Percentiles rank a stretch among this genome's conserved stretches.
phyloP scores from a whole-genome alignment of 2,888 invertebrate genomes.

The Aporophyla lueneburgensis region DNA sequence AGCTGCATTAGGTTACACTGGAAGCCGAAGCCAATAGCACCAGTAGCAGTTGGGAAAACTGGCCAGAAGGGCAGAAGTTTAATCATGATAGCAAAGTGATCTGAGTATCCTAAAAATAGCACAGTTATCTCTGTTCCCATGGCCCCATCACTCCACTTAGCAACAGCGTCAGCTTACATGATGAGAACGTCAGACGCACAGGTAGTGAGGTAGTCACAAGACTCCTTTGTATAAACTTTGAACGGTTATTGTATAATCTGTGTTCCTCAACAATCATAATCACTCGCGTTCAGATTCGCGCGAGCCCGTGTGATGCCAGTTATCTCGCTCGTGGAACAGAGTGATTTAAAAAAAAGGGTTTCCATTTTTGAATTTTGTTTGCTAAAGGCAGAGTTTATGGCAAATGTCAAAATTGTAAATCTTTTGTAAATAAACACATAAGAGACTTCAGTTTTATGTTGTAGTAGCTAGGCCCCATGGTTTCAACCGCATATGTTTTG shows the following conservation, averaged over 20 bases:
- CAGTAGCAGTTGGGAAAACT: too few species aligned
- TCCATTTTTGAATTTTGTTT: slow-evolving; percentile 5
- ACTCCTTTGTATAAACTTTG: slow-evolving; percentile 54
- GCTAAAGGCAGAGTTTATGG: neutral
- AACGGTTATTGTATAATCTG: slow-evolving; percentile 49
- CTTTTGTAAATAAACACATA: neutral
- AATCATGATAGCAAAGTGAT: too few species aligned
- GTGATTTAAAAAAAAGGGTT: neutral
- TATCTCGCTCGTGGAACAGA: slow-evolving; percentile 8
- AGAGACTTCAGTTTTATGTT: neutral
- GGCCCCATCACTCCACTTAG: slow-evolving; percentile 67
- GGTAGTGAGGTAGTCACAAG: slow-evolving; percentile 60
- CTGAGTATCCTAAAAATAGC: neutral
- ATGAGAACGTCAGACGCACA: slow-evolving; percentile 62
- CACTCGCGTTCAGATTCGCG: slow-evolving; percentile 19
- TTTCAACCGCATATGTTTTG: too few species aligned
- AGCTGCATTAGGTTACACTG: too few species aligned
- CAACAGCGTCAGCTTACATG: slow-evolving; percentile 75
- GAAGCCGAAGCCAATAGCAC: too few species aligned
- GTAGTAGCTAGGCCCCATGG: neutral
- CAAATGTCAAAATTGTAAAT: neutral
- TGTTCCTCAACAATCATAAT: slow-evolving; percentile 17
- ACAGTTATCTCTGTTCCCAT: neutral
- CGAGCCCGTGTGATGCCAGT: neutral
- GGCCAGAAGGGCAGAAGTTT: too few species aligned